These are phyloP conservation scores for Rhysida immarginata DNA, from an alignment of 1,140 invertebrate genomes.

Conservation along the genomic window DNA sequence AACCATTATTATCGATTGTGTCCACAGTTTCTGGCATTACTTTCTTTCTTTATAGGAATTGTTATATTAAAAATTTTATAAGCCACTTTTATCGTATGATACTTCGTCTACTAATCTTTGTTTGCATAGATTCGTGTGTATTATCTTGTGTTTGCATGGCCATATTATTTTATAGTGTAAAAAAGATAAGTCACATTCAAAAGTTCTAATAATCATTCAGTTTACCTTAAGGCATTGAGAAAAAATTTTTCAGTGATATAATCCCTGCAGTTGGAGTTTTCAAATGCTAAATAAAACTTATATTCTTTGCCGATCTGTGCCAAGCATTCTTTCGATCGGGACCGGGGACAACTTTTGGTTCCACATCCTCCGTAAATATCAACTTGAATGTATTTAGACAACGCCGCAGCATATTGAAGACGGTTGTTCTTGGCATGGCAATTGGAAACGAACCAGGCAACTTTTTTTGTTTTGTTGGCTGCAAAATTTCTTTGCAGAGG, in stretches of 20 bases:
- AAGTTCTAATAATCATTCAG: no score
- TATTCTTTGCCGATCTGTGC: slow-evolving; percentile 84
- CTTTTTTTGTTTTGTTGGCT: slow-evolving; percentile 27
- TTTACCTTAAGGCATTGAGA: no score
- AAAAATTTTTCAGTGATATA: slow-evolving; percentile 36
- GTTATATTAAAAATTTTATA: no score
- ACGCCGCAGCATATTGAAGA: slow-evolving; percentile 26
- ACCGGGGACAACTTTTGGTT: slow-evolving; percentile 8
- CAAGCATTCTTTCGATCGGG: slow-evolving; percentile 54
- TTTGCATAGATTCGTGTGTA: no score
- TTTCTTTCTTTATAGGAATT: no score
- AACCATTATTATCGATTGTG: no score
- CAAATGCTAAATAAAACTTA: slow-evolving; percentile 32
- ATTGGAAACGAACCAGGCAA: slow-evolving; percentile 34
- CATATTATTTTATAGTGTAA: no score
- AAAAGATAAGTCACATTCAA: no score
- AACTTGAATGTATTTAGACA: slow-evolving; percentile 31
- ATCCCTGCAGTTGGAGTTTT: slow-evolving; percentile 32
- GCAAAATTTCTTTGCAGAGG: slow-evolving; percentile 8
- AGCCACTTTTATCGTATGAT: no score
- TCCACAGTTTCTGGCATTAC: no score
- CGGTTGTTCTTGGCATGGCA: slow-evolving; percentile 29
- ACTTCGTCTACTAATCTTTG: no score
- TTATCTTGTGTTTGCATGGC: no score
- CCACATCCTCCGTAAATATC: slow-evolving; percentile 38